phyloP scores from a whole-genome alignment of 2,888 invertebrate genomes.

The Ectobius pallidus region DNA sequence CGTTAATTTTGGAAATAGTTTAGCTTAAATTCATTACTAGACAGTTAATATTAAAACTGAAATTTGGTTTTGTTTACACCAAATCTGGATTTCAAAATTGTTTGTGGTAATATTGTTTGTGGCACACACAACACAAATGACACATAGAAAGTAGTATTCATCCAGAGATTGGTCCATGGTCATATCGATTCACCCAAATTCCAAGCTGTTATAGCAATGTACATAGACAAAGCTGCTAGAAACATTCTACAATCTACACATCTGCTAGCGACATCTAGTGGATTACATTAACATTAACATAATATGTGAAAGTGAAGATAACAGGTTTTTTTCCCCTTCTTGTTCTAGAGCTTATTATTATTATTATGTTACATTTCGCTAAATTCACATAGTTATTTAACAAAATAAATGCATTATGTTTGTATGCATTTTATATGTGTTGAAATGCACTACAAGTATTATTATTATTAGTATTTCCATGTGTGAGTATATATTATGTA shows the following conservation, averaged over 20 bases:
- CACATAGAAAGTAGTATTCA: too few relatives aligned
- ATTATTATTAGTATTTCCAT: too few relatives aligned
- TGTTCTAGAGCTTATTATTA: slow-evolving; percentile 3
- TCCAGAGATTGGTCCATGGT: slow-evolving; percentile 38
- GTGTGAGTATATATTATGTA: too few relatives aligned
- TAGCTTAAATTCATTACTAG: too few relatives aligned
- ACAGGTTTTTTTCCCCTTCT: background rate
- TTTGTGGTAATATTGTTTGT: too few relatives aligned
- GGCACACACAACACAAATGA: too few relatives aligned
- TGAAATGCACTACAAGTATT: background rate
- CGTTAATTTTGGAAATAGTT: too few relatives aligned
- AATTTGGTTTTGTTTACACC: too few relatives aligned
- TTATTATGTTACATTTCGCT: slow-evolving; percentile 7
- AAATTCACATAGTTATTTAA: background rate
- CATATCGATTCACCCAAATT: slow-evolving; percentile 59
- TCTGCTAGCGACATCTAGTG: slow-evolving; percentile 20
- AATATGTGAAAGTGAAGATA: background rate
- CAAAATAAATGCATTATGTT: background rate
- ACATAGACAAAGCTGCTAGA: slow-evolving; percentile 26
- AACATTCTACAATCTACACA: slow-evolving; percentile 16
- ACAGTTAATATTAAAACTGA: too few relatives aligned
- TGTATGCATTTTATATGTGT: background rate
- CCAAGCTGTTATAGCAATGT: slow-evolving; percentile 47
- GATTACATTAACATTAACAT: slow-evolving; percentile 2
- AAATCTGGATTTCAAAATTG: too few relatives aligned